phyloP scores from a whole-genome alignment of 2,888 invertebrate genomes.

The Eupithecia pulchellata region DNA sequence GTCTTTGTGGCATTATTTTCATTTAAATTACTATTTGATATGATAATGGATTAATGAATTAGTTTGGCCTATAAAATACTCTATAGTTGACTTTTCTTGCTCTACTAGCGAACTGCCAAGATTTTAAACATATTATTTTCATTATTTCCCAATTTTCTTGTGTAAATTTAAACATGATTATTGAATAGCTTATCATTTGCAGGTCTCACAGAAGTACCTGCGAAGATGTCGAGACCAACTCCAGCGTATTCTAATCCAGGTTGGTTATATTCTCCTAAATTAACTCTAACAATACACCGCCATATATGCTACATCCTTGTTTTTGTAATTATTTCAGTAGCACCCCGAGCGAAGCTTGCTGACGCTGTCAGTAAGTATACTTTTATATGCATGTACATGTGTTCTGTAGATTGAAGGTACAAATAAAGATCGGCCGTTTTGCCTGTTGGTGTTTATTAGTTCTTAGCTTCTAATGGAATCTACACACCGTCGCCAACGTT shows the following conservation, averaged over 20 bases:
- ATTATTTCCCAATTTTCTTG: neutral
- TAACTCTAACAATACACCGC: neutral
- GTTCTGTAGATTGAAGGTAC: neutral
- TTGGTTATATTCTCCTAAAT: slow-evolving; percentile 22
- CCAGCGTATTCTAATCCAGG: slow-evolving; percentile 35
- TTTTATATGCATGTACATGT: slow-evolving; percentile 1
- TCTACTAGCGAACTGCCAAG: neutral
- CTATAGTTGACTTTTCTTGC: neutral
- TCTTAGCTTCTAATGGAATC: neutral
- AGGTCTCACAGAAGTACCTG: slow-evolving; percentile 37
- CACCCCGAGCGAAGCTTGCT: slow-evolving; percentile 32
- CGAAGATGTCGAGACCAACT: slow-evolving; percentile 39
- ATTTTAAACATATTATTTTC: neutral
- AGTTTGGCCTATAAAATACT: neutral
- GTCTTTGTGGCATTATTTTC: neutral
- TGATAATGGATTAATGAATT: neutral
- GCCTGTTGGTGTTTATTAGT: neutral
- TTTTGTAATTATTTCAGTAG: slow-evolving; percentile 42
- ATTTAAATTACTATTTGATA: neutral
- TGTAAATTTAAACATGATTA: slow-evolving; percentile 6
- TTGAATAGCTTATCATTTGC: slow-evolving; percentile 39
- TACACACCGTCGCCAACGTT: neutral
- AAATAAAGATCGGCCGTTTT: neutral
- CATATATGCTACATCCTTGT: neutral
- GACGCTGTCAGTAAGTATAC: slow-evolving; percentile 51